phyloP scores from a whole-genome alignment of 37 sponge, comb jelly and placozoan species.

The Ianthella basta region DNA sequence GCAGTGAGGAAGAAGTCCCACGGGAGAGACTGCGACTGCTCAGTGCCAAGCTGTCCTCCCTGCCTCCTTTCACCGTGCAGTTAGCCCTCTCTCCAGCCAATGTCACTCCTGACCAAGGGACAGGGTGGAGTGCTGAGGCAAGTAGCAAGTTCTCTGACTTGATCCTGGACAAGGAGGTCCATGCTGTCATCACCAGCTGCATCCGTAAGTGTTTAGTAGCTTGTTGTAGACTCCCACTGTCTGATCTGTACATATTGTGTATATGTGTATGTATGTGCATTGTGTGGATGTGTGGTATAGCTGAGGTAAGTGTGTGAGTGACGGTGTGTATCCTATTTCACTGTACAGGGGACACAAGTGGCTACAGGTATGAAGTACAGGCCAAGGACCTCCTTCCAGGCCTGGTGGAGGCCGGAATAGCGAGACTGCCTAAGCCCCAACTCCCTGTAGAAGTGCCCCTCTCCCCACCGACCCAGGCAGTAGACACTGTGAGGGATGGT shows the following conservation, averaged over 20 bases:
- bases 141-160: background rate
- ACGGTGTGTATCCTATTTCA: background rate
- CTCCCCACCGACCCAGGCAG: no score
- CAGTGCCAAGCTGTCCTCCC: background rate
- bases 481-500: no score
- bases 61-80: background rate
- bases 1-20: background rate
- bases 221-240: background rate
- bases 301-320: background rate
- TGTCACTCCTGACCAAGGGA: background rate
- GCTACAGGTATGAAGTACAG: background rate
- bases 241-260: background rate
- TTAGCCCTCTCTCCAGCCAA: background rate
- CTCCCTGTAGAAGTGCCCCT: no score
- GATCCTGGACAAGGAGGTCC: background rate
- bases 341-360: background rate
- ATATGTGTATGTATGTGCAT: slow-evolving; percentile 5
- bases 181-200: background rate
- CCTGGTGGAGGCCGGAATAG: no score
- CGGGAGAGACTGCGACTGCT: background rate
- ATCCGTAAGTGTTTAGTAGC: background rate
- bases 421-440: no score
- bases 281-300: slow-evolving; percentile 1
- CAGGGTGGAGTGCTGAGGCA: background rate
- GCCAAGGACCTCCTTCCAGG: no score